Percentiles rank a stretch among this genome's conserved stretches.
Evolutionary conservation across 2,113 vertebrate species (phyloP).

Genomic region (Ciconia maguari): DNA sequence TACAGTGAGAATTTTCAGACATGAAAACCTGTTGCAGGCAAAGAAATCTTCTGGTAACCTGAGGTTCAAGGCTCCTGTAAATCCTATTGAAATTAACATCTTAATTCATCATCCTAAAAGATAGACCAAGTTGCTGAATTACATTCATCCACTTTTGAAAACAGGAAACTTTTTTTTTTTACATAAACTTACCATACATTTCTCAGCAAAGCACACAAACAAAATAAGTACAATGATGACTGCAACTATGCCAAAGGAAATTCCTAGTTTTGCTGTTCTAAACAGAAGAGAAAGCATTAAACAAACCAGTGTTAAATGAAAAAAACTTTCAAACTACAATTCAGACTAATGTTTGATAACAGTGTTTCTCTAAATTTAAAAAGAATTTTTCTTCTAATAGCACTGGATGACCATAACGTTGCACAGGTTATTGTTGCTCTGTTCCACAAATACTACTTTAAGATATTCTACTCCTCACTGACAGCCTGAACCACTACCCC

Average conservation of each 20-base stretch:
- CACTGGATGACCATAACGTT: background rate
- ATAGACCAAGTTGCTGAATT: background rate
- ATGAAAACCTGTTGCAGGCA: background rate
- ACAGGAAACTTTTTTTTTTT: background rate
- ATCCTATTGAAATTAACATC: background rate
- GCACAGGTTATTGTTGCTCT: background rate
- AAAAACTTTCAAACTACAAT: background rate
- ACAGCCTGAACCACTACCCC: background rate
- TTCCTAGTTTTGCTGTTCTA: conserved; percentile 76
- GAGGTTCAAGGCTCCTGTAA: background rate
- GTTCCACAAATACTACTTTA: background rate
- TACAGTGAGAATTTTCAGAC: background rate
- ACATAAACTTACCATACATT: conserved; percentile 82
- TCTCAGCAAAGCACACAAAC: conserved; percentile 83
- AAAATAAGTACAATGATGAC: conserved; percentile 80
- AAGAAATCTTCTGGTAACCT: background rate
- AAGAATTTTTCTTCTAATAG: background rate
- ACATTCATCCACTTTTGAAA: background rate
- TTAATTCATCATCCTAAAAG: background rate
- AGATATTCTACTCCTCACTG: background rate
- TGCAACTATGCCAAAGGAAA: conserved; percentile 81
- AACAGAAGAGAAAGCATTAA: background rate
- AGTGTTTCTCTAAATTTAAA: background rate
- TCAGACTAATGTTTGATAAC: background rate
- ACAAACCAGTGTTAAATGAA: background rate